Conservation (phyloP, 2,797 vertebrate species). For the Ctenosaura bakeri region DNA sequence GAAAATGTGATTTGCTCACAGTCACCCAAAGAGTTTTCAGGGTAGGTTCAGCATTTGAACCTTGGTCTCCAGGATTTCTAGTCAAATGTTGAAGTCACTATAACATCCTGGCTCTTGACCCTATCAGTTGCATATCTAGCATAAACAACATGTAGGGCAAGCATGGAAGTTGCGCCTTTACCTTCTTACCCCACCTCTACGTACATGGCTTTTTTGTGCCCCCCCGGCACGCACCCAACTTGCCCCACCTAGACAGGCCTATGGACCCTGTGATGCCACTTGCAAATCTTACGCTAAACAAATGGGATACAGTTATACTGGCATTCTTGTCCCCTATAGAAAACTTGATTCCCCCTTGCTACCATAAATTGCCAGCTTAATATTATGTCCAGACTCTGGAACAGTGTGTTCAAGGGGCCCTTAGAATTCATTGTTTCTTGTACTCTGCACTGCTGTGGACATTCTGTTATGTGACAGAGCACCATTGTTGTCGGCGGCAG, state of each 20-base stretch:
- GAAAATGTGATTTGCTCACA: too few relatives aligned
- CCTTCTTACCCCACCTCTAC: too few relatives aligned
- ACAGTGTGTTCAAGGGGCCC: background rate
- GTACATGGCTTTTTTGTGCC: too few relatives aligned
- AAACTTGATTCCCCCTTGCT: background rate
- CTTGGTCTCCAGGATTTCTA: too few relatives aligned
- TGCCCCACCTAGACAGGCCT: too few relatives aligned
- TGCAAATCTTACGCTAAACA: background rate
- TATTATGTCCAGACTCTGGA: background rate
- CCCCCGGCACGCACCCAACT: too few relatives aligned
- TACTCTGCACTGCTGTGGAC: background rate
- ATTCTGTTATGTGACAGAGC: background rate
- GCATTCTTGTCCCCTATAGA: background rate
- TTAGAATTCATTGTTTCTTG: background rate
- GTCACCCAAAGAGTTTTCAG: too few relatives aligned
- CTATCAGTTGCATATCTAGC: background rate
- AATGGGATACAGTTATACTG: background rate
- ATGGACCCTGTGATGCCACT: background rate
- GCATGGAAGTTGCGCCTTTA: too few relatives aligned
- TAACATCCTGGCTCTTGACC: background rate
- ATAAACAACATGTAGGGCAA: too few relatives aligned
- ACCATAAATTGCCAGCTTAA: background rate
- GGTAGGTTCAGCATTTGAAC: too few relatives aligned
- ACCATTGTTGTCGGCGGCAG: too few relatives aligned
- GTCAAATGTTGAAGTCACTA: too few relatives aligned